These are phyloP conservation scores for Myotis findleyi DNA, from an alignment of 2,797 vertebrate species.

Conservation along the genomic window DNA sequence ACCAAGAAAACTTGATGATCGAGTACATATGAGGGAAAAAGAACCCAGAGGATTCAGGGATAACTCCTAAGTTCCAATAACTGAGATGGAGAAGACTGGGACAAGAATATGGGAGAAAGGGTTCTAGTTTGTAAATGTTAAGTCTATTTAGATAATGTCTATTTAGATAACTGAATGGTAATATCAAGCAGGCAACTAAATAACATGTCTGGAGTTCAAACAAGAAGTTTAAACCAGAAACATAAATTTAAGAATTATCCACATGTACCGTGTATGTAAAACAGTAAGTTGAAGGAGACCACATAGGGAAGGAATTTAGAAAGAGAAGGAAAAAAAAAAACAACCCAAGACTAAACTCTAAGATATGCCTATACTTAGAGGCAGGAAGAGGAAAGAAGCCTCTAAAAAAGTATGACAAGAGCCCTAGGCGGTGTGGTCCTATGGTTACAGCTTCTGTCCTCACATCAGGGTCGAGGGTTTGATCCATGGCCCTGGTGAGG, in stretches of 20 bases:
- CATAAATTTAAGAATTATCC: background rate
- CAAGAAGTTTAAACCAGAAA: conserved; percentile 34
- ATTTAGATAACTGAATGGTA: background rate
- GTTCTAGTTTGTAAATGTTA: conserved; percentile 21
- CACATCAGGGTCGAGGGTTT: too few species aligned
- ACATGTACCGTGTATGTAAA: background rate
- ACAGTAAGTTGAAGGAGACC: background rate
- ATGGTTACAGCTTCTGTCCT: too few species aligned
- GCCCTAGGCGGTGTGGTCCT: too few species aligned
- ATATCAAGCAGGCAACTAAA: background rate
- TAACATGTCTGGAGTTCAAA: background rate
- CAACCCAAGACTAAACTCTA: background rate
- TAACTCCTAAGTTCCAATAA: conserved; percentile 1
- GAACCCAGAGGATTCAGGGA: background rate
- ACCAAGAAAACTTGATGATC: conserved; percentile 7
- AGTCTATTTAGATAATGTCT: background rate
- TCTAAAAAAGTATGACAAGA: background rate
- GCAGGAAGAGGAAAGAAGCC: background rate
- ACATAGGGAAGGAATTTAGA: conserved; percentile 5
- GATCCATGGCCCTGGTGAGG: too few species aligned
- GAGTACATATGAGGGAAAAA: background rate
- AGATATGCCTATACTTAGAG: background rate
- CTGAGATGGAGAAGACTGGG: background rate
- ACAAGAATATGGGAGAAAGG: background rate
- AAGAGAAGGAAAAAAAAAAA: background rate